These are phyloP conservation scores for Rhinichthys klamathensis DNA, from an alignment of 2,113 vertebrate species.

Conservation along the genomic window DNA sequence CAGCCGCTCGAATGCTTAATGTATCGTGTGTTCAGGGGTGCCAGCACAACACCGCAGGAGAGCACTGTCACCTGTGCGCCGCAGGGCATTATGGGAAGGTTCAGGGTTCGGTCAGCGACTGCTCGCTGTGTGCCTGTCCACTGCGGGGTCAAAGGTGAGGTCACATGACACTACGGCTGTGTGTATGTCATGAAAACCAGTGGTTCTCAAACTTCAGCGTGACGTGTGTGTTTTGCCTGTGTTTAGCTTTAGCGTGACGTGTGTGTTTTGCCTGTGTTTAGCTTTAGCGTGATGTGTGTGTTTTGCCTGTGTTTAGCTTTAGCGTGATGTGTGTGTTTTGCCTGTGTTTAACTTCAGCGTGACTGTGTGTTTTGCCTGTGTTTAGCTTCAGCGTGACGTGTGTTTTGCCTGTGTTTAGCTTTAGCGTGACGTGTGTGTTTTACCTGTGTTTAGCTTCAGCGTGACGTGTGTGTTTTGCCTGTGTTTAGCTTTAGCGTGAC, in stretches of 20 bases:
- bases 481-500: constrained; percentile 91
- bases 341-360: no score
- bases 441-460: constrained; percentile 92
- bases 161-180: neutral
- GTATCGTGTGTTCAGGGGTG: constrained; percentile 77
- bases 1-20: neutral
- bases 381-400: constrained; percentile 92
- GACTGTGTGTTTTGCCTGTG: no score
- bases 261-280: neutral
- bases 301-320: no score
- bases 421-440: constrained; percentile 87
- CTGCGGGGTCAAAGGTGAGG: constrained; percentile 81
- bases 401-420: no score
- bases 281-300: no score
- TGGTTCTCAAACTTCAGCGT: no score
- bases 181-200: neutral
- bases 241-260: no score
- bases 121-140: constrained; percentile 89
- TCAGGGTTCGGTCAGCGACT: constrained; percentile 81
- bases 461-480: constrained; percentile 84
- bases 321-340: constrained; percentile 87
- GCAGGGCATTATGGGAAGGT: constrained; percentile 85
- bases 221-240: no score
- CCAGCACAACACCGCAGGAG: constrained; percentile 84
- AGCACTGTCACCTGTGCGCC: constrained; percentile 82